Base-by-base conservation (phyloP, 2,797 vertebrate genomes). In the Tauraco hartlaubi region DNA sequence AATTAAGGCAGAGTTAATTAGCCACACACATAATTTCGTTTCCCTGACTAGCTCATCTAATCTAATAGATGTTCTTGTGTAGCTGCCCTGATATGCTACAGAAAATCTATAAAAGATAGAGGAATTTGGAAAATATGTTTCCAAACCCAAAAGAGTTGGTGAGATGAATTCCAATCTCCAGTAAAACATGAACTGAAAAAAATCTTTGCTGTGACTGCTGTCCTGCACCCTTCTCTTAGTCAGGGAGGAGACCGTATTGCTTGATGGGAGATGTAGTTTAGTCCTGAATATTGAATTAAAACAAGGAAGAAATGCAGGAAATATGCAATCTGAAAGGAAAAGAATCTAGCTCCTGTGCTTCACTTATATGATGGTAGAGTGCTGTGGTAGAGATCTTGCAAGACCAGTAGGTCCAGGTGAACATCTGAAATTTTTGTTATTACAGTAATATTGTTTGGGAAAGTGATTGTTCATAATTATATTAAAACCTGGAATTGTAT, bases 301-400 rank as follows among this genome's bases (percentile, higher is more conserved):
- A 44, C 17, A 31, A 44, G 8, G 17, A 31, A 73, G 17, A 71
- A 52, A 48, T 16, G 29, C 26, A 68, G 14, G 9, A 29, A 64
- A 49, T 7, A 15, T 19, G 7, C 5, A 18, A 29, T 6, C 12
- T 28, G 52, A 58, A n/a, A 86, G 29, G 19, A 63, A 51, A 39
- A 16, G 0, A 17, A 25, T 22, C 21, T 22, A 39, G 18, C 18
- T 74, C 37, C 35, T 17, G 20, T 28, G 28, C 17, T 19, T 35
- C n/a, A 21, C 29, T n/a, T 18, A 5, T 1, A 0, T 29, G 43
- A n/a, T 13, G 5, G 49, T 0, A 9, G 37, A 58, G 10, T 8
- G 35, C 28, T 58, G 23, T 55, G n/a, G 15, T 3, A 75, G 26
- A 67, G 35, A 11, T 9, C 37, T 39, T 43, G 20, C 3, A 41